Percentiles rank a stretch among this genome's conserved stretches.
Conservation (phyloP, 2,888 invertebrate species). For the Agriopis leucophaearia region DNA sequence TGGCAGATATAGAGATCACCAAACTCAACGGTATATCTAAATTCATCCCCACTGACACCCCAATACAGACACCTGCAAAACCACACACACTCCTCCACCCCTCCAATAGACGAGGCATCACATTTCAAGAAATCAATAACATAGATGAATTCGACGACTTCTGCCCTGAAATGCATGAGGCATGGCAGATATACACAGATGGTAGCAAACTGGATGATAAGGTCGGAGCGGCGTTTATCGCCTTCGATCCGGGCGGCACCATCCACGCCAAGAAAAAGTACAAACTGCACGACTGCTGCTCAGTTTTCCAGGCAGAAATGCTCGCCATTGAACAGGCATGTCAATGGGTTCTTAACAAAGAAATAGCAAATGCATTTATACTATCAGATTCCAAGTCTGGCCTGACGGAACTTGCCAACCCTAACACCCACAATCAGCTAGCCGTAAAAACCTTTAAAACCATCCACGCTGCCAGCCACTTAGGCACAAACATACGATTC, state of each 20-base stretch:
- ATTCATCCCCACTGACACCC: no score
- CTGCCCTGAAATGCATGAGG: background rate
- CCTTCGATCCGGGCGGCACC: background rate
- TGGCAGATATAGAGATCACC: no score
- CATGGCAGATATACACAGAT: background rate
- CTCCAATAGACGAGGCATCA: no score
- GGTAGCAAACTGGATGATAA: background rate
- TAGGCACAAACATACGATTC: background rate
- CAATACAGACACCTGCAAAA: no score
- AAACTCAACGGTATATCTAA: no score
- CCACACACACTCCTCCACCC: no score
- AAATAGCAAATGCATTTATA: background rate
- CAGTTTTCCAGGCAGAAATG: constrained; percentile 4
- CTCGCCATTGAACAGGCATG: background rate
- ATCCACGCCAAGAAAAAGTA: background rate
- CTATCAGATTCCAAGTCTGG: constrained; percentile 9
- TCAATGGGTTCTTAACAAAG: background rate
- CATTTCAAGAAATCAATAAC: no score
- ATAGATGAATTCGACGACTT: no score
- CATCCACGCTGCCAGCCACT: no score
- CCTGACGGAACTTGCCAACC: constrained; percentile 26
- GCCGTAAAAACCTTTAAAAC: background rate
- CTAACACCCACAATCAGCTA: background rate
- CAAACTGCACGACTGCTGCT: constrained; percentile 22
- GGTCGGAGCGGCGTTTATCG: background rate